phyloP scores from a whole-genome alignment of 2,888 invertebrate genomes.

The Esperia sulphurella region DNA sequence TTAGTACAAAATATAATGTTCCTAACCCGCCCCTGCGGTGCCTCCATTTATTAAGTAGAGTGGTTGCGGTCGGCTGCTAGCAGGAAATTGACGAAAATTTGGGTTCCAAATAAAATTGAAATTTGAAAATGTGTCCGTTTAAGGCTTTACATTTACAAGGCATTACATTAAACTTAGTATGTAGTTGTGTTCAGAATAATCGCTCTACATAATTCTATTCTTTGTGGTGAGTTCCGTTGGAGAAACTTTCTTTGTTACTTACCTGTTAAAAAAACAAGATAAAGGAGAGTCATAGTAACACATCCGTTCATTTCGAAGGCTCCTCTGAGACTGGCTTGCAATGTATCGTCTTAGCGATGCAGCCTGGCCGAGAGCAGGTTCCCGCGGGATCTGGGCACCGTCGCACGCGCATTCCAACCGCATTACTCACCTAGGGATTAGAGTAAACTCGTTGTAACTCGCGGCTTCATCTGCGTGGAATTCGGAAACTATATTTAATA shows the following conservation, averaged over 20 bases:
- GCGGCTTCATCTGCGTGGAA: too few species aligned
- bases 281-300: too few species aligned
- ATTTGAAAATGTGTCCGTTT: too few species aligned
- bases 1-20: not conserved
- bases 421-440: constrained; percentile 22
- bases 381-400: constrained; percentile 21
- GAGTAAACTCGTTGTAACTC: constrained; percentile 4
- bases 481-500: too few species aligned
- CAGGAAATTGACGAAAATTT: not conserved
- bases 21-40: not conserved
- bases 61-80: not conserved
- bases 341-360: constrained; percentile 10
- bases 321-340: constrained; percentile 1
- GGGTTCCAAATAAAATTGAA: too few species aligned
- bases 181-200: too few species aligned
- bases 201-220: too few species aligned
- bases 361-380: constrained; percentile 23
- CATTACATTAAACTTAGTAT: too few species aligned
- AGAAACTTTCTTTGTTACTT: too few species aligned
- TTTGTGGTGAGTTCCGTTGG: too few species aligned
- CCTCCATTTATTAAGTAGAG: constrained; percentile 1
- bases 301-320: not conserved
- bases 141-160: too few species aligned
- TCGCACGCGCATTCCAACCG: constrained; percentile 13
- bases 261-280: too few species aligned